Evolutionary conservation across 2,113 vertebrate species (phyloP).

Genomic region (Pelecanus crispus): DNA sequence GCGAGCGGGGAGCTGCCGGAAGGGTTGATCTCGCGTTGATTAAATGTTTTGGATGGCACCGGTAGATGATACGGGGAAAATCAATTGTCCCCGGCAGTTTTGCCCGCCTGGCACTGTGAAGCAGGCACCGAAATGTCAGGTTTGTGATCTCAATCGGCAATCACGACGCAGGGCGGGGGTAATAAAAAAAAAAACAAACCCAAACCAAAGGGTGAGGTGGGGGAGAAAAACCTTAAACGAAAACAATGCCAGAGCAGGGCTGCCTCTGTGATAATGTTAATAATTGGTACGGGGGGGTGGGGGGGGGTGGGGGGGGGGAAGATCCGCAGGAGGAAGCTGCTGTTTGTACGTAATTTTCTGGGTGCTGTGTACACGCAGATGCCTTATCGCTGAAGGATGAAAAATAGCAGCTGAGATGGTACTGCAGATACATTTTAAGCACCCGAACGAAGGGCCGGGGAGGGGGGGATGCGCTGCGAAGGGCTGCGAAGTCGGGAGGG

Average conservation of each 20-base stretch:
- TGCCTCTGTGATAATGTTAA: slow-evolving; percentile 56
- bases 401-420: slow-evolving; percentile 61
- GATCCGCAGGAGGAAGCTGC: neutral
- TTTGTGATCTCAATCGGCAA: slow-evolving; percentile 75
- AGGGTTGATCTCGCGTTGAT: slow-evolving; percentile 67
- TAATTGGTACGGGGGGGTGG: slow-evolving; percentile 40
- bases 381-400: slow-evolving; percentile 78
- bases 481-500: neutral
- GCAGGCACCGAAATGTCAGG: slow-evolving; percentile 81
- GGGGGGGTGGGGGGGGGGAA: slow-evolving; percentile 23
- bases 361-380: neutral
- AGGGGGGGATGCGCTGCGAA: neutral
- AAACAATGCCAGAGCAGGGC: slow-evolving; percentile 60
- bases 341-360: neutral
- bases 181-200: too few species aligned
- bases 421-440: slow-evolving; percentile 32
- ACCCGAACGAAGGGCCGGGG: neutral
- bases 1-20: neutral
- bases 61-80: slow-evolving; percentile 79
- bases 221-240: slow-evolving; percentile 45
- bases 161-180: neutral
- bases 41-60: slow-evolving; percentile 73
- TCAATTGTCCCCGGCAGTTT: slow-evolving; percentile 75
- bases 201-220: neutral
- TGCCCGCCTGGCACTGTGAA: slow-evolving; percentile 77